Base-by-base conservation (phyloP, 2,797 vertebrate genomes). In the Petrocephalus schoutedeni region DNA sequence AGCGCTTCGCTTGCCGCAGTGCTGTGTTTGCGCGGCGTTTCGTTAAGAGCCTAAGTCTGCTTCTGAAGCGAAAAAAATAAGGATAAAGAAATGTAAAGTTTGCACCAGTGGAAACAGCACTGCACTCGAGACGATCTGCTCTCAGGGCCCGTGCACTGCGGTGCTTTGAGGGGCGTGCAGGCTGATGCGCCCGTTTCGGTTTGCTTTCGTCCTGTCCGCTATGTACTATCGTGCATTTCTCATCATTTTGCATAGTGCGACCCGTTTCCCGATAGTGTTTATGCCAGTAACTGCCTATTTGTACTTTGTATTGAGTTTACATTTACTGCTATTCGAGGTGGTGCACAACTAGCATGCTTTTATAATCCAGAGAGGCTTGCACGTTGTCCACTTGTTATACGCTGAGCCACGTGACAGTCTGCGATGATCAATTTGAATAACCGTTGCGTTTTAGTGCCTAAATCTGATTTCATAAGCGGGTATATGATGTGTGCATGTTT, bases 1-100 rank as follows among this genome's bases (percentile, higher is more conserved):
- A 89, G 89, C 89, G 89, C 53, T 3, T 21, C 84, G 32, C 10
- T 32, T 51, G 86, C 59, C 59, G 86, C 86, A 45, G 86, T 53
- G 58, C 86, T 41, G 56, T 61, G 28, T 59, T 59, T 6, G 28
- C 14, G 28, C 57, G 19, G 85, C 85, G 36, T 59, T 61, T 85
- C 12, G 51, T 56, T 85, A 32, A 61, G 23, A 58, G 19, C 36
- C 14, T 3, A 45, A 86, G 28, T 85, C 51, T 54, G 51, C 9
- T 85, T 83, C 21, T 74, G 61, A 83, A 83, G 21, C 19, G 21
- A 82, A 83, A 56, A 77, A 85, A 85, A 16, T 56, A 36, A 74
- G 36, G 67, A 41, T 19, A 61, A n/a, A 36, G 32, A 86, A 86
- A 86, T 41, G 21, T 58, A 41, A 57, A 36, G 57, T 61, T 86